Evolutionary conservation across 2,113 vertebrate genomes (phyloP), one percentile per base, ranked within the genome.

Genomic region (Rhizomys pruinosus): DNA sequence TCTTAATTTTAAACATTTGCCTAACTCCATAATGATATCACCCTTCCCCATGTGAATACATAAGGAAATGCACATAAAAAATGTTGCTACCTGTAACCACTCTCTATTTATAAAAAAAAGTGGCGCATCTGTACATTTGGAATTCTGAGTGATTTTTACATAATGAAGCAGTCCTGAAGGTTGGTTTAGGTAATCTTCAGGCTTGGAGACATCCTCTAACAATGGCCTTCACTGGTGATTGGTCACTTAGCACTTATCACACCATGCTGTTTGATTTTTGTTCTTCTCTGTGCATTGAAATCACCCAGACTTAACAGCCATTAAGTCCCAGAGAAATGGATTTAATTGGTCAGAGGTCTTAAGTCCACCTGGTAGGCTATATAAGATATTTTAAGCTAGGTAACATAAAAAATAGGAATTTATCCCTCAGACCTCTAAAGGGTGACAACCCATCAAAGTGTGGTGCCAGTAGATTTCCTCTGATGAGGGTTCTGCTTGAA

Each of bases 21-120:
- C 44, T 57, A 71, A 71, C 34, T 91, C n/a, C 19, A 25, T 23
- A 37, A 19, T 55, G 77, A 87, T 16, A 23, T 9, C 32, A 82
- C 15, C 29, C 63, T 87, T 87, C 34, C 34, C 86, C 84, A 57
- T 79, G 27, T 74, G 64, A 68, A 27, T 39, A 93, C 29, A 88
- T 89, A 66, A 95, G 25, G 44, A 96, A 90, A 85, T 72, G n/a
- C 86, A 84, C 44, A 79, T 42, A 81, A 91, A 95, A 95, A 74
- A 52, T 84, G 85, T 89, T 95, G 57, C 68, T 29, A 92, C 73
- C 81, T 78, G 10, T 90, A 92, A 74, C 69, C 37, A 94, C 8
- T 88, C 77, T 73, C 77, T 92, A 93, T 89, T 90, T 90, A 89
- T 74, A 19, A 78, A 93, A 95, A 23, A 78, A 93, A 95, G 92